Conservation (phyloP, 2,797 vertebrate species). For the Trichosurus vulpecula region DNA sequence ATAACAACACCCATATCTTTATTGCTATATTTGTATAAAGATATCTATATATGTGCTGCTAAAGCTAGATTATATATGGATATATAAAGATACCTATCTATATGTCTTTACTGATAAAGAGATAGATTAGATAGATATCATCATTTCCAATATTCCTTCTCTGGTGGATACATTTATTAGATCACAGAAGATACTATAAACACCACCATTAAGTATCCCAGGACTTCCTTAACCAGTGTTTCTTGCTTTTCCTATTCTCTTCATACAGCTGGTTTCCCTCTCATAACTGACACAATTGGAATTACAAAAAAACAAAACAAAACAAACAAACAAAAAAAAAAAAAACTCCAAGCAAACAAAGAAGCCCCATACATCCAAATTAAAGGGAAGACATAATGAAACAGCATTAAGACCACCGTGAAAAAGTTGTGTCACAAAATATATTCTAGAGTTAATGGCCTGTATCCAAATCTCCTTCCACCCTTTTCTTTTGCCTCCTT, state of each 20-base stretch:
- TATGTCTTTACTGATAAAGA: background rate
- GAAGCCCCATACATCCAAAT: background rate
- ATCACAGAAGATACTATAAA: background rate
- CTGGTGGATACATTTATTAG: slow-evolving; percentile 52
- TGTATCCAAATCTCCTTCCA: background rate
- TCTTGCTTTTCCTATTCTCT: background rate
- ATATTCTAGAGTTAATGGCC: slow-evolving; percentile 23
- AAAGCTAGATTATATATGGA: background rate
- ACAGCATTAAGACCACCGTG: background rate
- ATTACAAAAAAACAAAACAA: background rate
- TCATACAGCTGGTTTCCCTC: background rate
- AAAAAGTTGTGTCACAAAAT: background rate
- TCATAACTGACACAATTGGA: slow-evolving; percentile 2
- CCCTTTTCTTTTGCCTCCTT: background rate
- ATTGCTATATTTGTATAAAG: background rate
- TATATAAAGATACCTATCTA: background rate
- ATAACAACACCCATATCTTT: background rate
- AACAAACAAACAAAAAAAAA: background rate
- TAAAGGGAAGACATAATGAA: background rate
- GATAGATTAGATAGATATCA: background rate
- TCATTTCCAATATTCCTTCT: slow-evolving; percentile 59
- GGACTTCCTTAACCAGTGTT: background rate
- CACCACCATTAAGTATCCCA: slow-evolving; percentile 22
- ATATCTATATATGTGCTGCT: background rate
- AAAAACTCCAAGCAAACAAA: background rate